Percentiles rank a stretch among this genome's conserved stretches.
These are phyloP conservation scores for Dolichopus griseipennis DNA, from an alignment of 2,888 invertebrate species.

Conservation along the genomic window DNA sequence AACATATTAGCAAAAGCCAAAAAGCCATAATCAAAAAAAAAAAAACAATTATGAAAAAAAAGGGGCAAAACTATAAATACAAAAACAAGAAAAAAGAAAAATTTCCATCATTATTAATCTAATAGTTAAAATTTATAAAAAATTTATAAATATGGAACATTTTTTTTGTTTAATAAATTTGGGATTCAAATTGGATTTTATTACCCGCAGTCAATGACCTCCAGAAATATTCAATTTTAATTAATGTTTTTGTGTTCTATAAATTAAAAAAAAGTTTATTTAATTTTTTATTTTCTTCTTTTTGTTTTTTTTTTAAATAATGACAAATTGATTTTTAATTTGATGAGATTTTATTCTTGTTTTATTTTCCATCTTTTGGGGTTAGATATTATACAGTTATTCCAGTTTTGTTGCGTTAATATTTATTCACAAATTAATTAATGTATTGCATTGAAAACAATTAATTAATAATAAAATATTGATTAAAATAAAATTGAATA, in stretches of 20 bases:
- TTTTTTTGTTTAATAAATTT: background rate
- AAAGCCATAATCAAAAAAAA: background rate
- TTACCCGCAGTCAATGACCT: conserved; percentile 1
- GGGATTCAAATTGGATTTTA: background rate
- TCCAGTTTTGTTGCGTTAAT: too few relatives aligned
- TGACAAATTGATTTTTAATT: conserved; percentile 4
- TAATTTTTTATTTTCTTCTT: background rate
- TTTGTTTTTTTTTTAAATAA: background rate
- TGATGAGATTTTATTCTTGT: background rate
- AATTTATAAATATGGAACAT: too few relatives aligned
- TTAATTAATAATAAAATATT: too few relatives aligned
- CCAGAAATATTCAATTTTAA: background rate
- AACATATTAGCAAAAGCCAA: background rate
- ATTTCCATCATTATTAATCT: background rate
- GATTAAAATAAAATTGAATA: too few relatives aligned
- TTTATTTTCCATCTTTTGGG: too few relatives aligned
- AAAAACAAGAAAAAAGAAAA: background rate
- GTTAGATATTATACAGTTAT: too few relatives aligned
- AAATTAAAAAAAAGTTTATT: background rate
- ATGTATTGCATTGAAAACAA: too few relatives aligned
- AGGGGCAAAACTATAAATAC: too few relatives aligned
- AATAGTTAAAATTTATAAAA: background rate
- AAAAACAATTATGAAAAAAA: background rate
- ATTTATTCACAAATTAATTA: too few relatives aligned
- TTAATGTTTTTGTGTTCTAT: background rate